Conservation (phyloP, 2,113 vertebrate genomes). For the Oryctolagus cuniculus region mOryCun1.1 NC_091437.1:40215501-40216000, state of each 20-base stretch:
- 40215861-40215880: too few species aligned
- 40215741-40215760: not conserved
- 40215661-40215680: not conserved
- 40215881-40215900: too few species aligned
- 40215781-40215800: not conserved
- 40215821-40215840: not conserved
- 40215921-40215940: too few species aligned
- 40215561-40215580: conserved; percentile 5
- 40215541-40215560: not conserved
- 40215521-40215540: not conserved
- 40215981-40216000: not conserved
- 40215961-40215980: not conserved
- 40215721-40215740: not conserved
- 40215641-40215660: conserved; percentile 4
- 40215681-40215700: not conserved
- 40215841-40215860: not conserved
- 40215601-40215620: not conserved
- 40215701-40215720: not conserved
- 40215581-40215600: not conserved
- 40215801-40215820: not conserved
- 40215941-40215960: too few species aligned
- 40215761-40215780: not conserved
- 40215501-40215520: not conserved
- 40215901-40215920: too few species aligned
- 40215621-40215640: not conserved